Evolutionary conservation across 2,888 invertebrate genomes (phyloP).

Genomic region (Drosophila incognita): DNA sequence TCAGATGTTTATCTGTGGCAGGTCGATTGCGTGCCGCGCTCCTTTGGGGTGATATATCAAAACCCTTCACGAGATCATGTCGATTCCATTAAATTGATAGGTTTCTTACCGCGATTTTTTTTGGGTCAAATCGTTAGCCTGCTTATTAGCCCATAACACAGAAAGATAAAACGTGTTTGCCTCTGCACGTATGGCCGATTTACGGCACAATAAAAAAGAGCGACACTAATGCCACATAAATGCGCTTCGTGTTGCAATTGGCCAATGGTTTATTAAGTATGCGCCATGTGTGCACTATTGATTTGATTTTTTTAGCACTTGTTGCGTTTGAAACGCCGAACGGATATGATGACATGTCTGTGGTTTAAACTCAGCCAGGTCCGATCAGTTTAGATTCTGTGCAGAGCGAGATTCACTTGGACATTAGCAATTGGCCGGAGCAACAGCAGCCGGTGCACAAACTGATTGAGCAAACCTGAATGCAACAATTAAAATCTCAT

Average conservation of each 20-base stretch:
- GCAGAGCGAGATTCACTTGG: slow-evolving; percentile 55
- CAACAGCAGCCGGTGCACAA: slow-evolving; percentile 34
- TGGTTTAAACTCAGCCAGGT: slow-evolving; percentile 24
- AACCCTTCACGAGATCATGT: slow-evolving; percentile 58
- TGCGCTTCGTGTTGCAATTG: slow-evolving; percentile 68
- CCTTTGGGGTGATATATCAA: slow-evolving; percentile 55
- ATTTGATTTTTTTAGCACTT: slow-evolving; percentile 32
- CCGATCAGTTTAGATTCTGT: slow-evolving; percentile 22
- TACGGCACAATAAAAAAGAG: slow-evolving; percentile 60
- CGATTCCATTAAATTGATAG: slow-evolving; percentile 51
- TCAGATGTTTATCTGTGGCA: slow-evolving; percentile 56
- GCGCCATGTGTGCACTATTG: slow-evolving; percentile 62
- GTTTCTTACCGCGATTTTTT: slow-evolving; percentile 27
- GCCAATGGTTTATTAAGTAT: slow-evolving; percentile 59
- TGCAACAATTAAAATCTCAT: slow-evolving; percentile 56
- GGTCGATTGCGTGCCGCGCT: slow-evolving; percentile 51
- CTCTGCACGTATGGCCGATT: slow-evolving; percentile 52
- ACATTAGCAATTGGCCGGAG: slow-evolving; percentile 37
- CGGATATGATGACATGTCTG: slow-evolving; percentile 66
- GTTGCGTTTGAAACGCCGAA: slow-evolving; percentile 45
- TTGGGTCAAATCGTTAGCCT: slow-evolving; percentile 56
- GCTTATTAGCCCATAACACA: slow-evolving; percentile 39
- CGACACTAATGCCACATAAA: slow-evolving; percentile 67
- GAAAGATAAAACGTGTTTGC: slow-evolving; percentile 38
- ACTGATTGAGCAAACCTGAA: slow-evolving; percentile 40